These are phyloP conservation scores for Thumatha senex DNA, from an alignment of 2,888 invertebrate species.

Conservation along the genomic window DNA sequence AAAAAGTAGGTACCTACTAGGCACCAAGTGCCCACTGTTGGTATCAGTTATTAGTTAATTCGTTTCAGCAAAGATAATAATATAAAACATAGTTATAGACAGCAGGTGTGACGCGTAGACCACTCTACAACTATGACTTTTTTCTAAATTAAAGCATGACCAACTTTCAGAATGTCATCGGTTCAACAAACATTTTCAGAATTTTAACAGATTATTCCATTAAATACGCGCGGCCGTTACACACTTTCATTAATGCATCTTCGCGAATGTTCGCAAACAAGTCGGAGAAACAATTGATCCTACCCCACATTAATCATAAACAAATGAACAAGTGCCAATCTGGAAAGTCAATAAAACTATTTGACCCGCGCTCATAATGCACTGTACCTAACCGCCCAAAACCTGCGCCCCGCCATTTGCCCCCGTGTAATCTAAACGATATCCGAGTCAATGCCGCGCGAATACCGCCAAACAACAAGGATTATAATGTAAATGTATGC, in stretches of 20 bases:
- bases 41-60: too few species aligned
- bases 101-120: too few species aligned
- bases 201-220: too few species aligned
- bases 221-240: constrained; percentile 9
- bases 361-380: constrained; percentile 32
- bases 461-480: constrained; percentile 54
- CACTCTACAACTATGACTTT: too few species aligned
- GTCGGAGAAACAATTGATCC: constrained; percentile 10
- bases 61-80: too few species aligned
- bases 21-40: too few species aligned
- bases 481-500: constrained; percentile 78
- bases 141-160: too few species aligned
- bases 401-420: constrained; percentile 3
- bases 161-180: too few species aligned
- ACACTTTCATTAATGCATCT: constrained; percentile 12
- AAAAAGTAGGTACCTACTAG: too few species aligned
- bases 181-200: too few species aligned
- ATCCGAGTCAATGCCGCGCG: constrained; percentile 40
- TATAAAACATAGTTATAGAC: too few species aligned
- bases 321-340: constrained; percentile 20
- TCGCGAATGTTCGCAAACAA: not conserved
- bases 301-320: constrained; percentile 31
- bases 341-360: constrained; percentile 48
- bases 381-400: too few species aligned
- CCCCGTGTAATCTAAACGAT: constrained; percentile 44